Conservation (phyloP, 2,888 invertebrate species). For the Netelia inedita region DNA sequence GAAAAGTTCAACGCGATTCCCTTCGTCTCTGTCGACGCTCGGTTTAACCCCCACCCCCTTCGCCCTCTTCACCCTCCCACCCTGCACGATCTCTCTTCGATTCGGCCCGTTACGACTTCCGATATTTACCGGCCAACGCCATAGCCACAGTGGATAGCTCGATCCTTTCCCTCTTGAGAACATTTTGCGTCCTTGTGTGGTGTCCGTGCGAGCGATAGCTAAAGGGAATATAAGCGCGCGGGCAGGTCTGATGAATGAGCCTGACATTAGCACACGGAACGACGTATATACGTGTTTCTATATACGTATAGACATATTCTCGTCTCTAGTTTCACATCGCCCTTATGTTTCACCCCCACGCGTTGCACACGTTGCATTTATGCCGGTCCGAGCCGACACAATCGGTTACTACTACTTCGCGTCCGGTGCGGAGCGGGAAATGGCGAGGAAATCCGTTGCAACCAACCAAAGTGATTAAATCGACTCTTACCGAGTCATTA, state of each 20-base stretch:
- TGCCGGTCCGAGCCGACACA: constrained; percentile 35
- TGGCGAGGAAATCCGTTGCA: constrained; percentile 49
- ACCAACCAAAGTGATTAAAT: constrained; percentile 40
- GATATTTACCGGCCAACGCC: constrained; percentile 59
- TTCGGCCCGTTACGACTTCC: constrained; percentile 52
- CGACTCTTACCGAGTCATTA: constrained; percentile 30
- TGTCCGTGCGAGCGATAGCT: background rate
- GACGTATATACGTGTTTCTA: background rate
- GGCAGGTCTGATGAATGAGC: constrained; percentile 60
- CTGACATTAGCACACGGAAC: constrained; percentile 53
- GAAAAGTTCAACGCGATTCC: background rate
- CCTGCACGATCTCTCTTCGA: background rate
- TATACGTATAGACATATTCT: constrained; percentile 2
- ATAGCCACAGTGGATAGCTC: constrained; percentile 16
- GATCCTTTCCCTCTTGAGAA: background rate
- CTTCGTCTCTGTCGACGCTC: background rate
- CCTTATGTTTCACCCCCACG: background rate
- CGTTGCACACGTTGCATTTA: constrained; percentile 30
- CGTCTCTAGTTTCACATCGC: background rate
- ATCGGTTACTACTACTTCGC: constrained; percentile 34
- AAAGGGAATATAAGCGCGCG: constrained; percentile 17
- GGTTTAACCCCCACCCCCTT: constrained; percentile 24
- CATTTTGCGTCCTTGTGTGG: background rate
- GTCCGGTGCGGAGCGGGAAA: constrained; percentile 22
- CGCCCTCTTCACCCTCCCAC: constrained; percentile 25